Evolutionary conservation across 2,888 invertebrate genomes (phyloP), one percentile per base, ranked within the genome.

Genomic region (Chymomyza fuscimana): DNA sequence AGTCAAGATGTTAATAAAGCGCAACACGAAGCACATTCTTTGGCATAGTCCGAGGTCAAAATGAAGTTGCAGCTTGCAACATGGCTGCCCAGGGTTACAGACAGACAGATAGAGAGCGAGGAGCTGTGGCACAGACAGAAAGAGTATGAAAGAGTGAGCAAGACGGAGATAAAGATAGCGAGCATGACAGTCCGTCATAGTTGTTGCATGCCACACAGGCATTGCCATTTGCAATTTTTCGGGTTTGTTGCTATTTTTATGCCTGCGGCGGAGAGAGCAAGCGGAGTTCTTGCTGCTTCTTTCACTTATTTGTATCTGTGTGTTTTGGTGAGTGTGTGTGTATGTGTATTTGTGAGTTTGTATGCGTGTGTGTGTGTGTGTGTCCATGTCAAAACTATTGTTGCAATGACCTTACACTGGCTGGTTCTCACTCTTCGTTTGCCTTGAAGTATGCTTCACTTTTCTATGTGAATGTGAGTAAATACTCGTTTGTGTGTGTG

Each of bases 1-100:
- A 50, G 58, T 76, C 81, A 81, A 84, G 88, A 86, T 82, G 83
- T 88, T 84, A 88, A 88, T 84, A 84, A 88, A 88, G 88, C 87
- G 87, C 73, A 80, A 77, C 83, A 81, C 82, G 76, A 72, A 73
- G 82, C 60, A 60, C 60, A 60, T 60, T 60, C 60, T n/a, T 60
- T 29, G 60, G 60, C 60, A 58, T 22, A 58, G 29, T 58, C 25
- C 58, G 60, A 60, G 60, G 60, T 60, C 85, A 73, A 69, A 61
- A 71, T 64, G 63, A 22, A 73, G 83, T 22, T 54, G 25, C 58
- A 12, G 25, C 15, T 25, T 19, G 58, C 19, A 19, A 19, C 12
- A 9, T 58, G 58, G 58, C 12, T 58, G 58, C 22, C 22, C 40
- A 46, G 58, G 58, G 54, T 22, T 54, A 22, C 16, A 54, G 16